Evolutionary conservation across 1,140 invertebrate species (phyloP).

Genomic region (Campoletis sonorensis): DNA sequence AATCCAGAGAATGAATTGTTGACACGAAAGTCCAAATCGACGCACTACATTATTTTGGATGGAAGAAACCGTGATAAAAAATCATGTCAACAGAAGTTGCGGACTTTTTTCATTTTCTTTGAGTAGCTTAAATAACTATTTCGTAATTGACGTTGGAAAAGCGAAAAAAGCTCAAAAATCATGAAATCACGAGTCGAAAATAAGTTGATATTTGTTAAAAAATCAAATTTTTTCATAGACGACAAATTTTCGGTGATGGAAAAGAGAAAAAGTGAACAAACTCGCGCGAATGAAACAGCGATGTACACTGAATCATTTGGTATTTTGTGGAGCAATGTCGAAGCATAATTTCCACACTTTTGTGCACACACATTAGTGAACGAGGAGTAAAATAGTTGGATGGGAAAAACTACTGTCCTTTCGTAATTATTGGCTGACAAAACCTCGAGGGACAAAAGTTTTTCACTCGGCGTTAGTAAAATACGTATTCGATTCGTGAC

Average conservation of each 20-base stretch:
- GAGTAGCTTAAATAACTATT: no score
- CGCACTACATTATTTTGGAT: no score
- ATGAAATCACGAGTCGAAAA: not conserved
- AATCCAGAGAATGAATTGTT: no score
- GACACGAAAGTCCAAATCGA: no score
- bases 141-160: no score
- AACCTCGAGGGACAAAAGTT: slow-evolving; percentile 59
- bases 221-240: slow-evolving; percentile 21
- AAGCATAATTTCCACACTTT: slow-evolving; percentile 54
- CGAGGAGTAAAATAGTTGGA: not conserved
- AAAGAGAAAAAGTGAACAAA: slow-evolving; percentile 28
- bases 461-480: slow-evolving; percentile 41
- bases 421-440: slow-evolving; percentile 50
- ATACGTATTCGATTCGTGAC: slow-evolving; percentile 45
- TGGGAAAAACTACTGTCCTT: slow-evolving; percentile 54
- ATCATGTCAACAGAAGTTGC: no score
- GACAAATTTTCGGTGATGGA: not conserved
- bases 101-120: no score
- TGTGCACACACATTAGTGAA: slow-evolving; percentile 2
- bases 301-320: slow-evolving; percentile 57
- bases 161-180: no score
- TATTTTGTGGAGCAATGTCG: slow-evolving; percentile 57
- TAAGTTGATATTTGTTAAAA: not conserved
- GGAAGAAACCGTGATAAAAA: no score
- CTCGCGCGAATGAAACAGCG: slow-evolving; percentile 50